phyloP scores from a whole-genome alignment of 2,113 vertebrate species.

The Alces alces region DNA sequence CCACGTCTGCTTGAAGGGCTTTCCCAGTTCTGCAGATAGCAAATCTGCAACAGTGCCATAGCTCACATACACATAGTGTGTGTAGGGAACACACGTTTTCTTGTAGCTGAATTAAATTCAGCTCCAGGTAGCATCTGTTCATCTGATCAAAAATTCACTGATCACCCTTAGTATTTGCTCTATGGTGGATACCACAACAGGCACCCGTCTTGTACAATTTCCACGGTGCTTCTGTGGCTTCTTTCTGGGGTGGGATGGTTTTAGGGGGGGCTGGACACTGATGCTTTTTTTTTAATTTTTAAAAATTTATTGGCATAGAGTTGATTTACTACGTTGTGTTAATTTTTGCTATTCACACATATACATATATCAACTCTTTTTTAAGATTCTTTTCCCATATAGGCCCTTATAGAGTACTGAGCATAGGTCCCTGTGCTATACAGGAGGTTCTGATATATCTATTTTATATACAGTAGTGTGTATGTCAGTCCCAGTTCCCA shows the following conservation, averaged over 20 bases:
- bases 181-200: rapidly evolving
- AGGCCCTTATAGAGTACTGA: neutral
- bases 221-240: rapidly evolving
- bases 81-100: neutral
- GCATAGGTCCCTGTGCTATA: neutral
- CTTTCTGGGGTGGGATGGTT: neutral
- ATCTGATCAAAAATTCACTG: neutral
- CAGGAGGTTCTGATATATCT: rapidly evolving
- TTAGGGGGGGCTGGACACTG: neutral
- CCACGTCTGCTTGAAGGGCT: too few species aligned
- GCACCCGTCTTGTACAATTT: rapidly evolving
- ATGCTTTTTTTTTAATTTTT: neutral
- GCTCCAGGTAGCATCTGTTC: neutral
- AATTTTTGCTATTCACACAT: neutral
- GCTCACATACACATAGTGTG: too few species aligned
- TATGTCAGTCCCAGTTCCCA: neutral
- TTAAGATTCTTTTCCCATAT: neutral
- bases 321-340: neutral
- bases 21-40: neutral
- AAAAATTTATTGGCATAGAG: neutral
- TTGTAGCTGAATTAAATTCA: neutral
- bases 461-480: neutral
- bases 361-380: neutral
- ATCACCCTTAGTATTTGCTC: too few species aligned
- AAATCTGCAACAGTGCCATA: too few species aligned